These are phyloP conservation scores for Chunga burmeisteri DNA, from an alignment of 2,113 vertebrate genomes.

Conservation along the genomic window DNA sequence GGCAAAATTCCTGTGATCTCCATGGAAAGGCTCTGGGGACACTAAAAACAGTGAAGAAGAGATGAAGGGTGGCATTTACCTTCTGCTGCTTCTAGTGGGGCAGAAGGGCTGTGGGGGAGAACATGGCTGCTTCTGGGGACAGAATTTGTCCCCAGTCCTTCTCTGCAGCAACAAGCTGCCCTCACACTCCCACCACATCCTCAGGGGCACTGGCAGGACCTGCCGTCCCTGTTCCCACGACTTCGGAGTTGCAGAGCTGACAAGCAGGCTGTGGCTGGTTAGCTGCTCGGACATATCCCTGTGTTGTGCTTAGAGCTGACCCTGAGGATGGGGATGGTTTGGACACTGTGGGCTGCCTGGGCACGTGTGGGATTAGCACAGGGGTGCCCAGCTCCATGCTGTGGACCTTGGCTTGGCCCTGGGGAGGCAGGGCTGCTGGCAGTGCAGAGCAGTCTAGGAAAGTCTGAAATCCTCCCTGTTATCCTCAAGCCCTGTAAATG, in stretches of 20 bases:
- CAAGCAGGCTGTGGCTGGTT: not conserved
- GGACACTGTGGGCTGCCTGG: not conserved
- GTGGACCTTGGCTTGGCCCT: not conserved
- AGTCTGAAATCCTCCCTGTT: not conserved
- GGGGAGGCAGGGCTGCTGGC: not conserved
- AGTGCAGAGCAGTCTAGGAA: not conserved
- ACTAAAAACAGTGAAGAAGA: not conserved
- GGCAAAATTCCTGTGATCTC: not conserved
- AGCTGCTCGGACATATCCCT: not conserved
- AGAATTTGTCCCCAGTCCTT: not conserved
- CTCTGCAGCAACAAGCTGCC: not conserved
- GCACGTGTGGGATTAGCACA: not conserved
- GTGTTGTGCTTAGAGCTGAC: not conserved
- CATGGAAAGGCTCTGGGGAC: not conserved
- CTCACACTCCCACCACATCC: too few species aligned
- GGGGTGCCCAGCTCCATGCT: rapidly evolving
- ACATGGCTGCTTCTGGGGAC: not conserved
- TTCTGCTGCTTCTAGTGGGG: not conserved
- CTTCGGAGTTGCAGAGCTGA: not conserved
- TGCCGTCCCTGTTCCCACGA: not conserved
- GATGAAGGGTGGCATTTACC: not conserved
- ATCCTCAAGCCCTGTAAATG: not conserved
- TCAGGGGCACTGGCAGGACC: not conserved
- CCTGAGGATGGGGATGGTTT: not conserved
- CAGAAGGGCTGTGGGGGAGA: not conserved